Base-by-base conservation (phyloP, 2,888 invertebrate genomes). In the Sthenelais limicola region DNA sequence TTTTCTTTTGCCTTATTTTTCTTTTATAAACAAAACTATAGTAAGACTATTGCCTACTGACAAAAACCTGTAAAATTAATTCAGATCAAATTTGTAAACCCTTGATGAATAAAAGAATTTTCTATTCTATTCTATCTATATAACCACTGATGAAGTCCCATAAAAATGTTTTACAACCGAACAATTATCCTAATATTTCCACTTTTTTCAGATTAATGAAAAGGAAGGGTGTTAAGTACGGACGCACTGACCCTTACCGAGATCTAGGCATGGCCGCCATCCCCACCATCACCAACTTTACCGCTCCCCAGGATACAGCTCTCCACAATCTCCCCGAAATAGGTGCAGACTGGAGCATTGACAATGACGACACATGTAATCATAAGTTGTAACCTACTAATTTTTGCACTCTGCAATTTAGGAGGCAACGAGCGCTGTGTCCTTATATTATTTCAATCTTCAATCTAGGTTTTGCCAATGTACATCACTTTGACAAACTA, bases 381-480 rank as follows among this genome's bases (percentile, higher is more conserved):
- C 62, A 62, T 62, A 62, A 62, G 62, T 62, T 62, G 62, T 62
- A 58, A 33, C 58, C 58, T 58, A 62, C 62, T 62, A 62, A 62
- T 62, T 21, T 38, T 43, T 26, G 24, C 62, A 26, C 21, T 38
- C n/a, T 24, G 21, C 62, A 38, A 32, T 24, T 21, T 26, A 62
- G 62, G 24, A 38, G 62, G 26, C 62, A 62, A 38, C 62, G 62
- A 62, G 38, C 38, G 62, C 38, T 33, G 12, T 15, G 38, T 48
- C 24, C 2, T 48, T 4, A 9, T 21, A 48, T 7, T 5, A 5
- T 48, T 5, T 48, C 4, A 48, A 3, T 48, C 9, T n/a, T 21
- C 48, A 48, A 24, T 48, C 24, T 21, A 3, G n/a, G 24, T 9
- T 48, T 48, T 3, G 9, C n/a, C n/a, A n/a, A n/a, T n/a, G n/a